Evolutionary conservation across 2,888 invertebrate species (phyloP).

Genomic region (Leuctra nigra): DNA sequence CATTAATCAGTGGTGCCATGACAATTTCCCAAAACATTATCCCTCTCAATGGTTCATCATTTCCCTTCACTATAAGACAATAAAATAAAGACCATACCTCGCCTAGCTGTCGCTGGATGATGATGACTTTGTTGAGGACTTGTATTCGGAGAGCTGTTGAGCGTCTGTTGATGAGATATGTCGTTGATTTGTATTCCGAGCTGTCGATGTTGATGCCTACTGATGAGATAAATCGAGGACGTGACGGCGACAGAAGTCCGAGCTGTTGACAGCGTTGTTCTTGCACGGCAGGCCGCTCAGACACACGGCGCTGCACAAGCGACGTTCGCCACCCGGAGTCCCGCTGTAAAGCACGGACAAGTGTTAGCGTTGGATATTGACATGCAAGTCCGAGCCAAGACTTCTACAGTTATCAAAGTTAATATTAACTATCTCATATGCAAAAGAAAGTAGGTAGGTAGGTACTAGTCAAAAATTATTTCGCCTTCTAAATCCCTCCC

Average conservation of each 20-base stretch:
- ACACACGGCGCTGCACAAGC: slow-evolving; percentile 15
- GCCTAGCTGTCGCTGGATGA: too few species aligned
- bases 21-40: too few species aligned
- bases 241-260: slow-evolving; percentile 19
- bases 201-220: neutral
- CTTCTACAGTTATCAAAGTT: too few species aligned
- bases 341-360: slow-evolving; percentile 4
- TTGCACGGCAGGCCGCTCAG: slow-evolving; percentile 20
- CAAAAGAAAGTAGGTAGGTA: too few species aligned
- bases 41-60: too few species aligned
- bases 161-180: neutral
- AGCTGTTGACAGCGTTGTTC: slow-evolving; percentile 3
- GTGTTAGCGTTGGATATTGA: neutral
- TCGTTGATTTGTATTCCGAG: neutral
- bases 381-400: neutral
- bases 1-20: too few species aligned
- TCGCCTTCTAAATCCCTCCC: neutral
- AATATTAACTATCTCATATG: too few species aligned
- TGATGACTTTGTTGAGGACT: too few species aligned
- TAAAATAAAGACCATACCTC: too few species aligned
- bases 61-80: too few species aligned
- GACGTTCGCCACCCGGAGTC: slow-evolving; percentile 11
- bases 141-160: neutral
- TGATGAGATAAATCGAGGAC: neutral
- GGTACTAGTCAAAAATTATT: neutral